A percentile compares a stretch with the other conserved stretches of the same genome.
phyloP scores from a whole-genome alignment of 2,113 vertebrate species.

The Halcyon senegalensis region DNA sequence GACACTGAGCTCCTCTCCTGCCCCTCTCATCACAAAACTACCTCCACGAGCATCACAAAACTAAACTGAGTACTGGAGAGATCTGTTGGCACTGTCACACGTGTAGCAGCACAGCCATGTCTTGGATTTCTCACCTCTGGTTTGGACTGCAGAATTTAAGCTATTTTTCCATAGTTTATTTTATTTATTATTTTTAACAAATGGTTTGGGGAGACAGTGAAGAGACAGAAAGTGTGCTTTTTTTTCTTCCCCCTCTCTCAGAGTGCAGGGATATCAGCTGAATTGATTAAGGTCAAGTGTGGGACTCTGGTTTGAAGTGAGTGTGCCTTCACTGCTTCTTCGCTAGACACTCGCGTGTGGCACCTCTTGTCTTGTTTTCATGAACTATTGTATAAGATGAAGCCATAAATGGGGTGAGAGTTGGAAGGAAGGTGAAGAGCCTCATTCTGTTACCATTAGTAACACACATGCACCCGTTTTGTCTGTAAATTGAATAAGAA shows the following conservation, averaged over 20 bases:
- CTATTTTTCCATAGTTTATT: neutral
- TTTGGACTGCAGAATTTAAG: neutral
- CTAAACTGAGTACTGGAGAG: neutral
- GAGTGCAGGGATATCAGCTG: neutral
- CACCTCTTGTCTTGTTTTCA: constrained; percentile 26
- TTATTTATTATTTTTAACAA: neutral
- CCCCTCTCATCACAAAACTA: neutral
- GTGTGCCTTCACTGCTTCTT: neutral
- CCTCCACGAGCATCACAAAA: neutral
- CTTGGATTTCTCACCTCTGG: neutral
- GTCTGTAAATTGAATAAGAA: constrained; percentile 20
- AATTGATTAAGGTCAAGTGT: constrained; percentile 24
- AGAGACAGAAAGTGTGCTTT: neutral
- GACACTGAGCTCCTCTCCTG: neutral
- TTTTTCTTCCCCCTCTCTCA: neutral
- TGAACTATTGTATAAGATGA: neutral
- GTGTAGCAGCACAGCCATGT: rapidly evolving
- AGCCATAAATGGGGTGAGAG: constrained; percentile 23
- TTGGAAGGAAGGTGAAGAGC: constrained; percentile 49
- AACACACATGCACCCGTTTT: constrained; percentile 12
- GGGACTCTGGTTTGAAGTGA: neutral
- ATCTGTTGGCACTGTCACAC: rapidly evolving
- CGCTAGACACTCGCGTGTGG: rapidly evolving
- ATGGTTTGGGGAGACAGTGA: neutral
- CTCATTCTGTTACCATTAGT: constrained; percentile 58